phyloP scores from a whole-genome alignment of 2,797 vertebrate species.

The Sebastiscus albofasciatus region DNA sequence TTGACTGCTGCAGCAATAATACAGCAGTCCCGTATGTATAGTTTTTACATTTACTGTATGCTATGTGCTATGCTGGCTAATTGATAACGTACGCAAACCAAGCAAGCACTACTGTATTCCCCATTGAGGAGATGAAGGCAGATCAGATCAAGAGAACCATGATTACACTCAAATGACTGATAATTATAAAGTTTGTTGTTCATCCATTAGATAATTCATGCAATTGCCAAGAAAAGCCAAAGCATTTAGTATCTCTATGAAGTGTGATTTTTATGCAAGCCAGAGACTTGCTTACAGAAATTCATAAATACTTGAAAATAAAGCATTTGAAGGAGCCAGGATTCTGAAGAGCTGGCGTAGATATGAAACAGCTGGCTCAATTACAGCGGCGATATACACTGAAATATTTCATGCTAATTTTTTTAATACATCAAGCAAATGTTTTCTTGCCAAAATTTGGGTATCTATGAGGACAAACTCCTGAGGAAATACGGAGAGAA shows the following conservation, averaged over 20 bases:
- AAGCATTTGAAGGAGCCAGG: not conserved
- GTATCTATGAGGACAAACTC: not conserved
- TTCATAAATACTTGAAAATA: not conserved
- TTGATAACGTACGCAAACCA: not conserved
- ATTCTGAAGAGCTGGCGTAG: not conserved
- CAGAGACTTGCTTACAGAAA: not conserved
- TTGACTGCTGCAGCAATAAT: not conserved
- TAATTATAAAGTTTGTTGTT: not conserved
- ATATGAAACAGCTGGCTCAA: conserved; percentile 16
- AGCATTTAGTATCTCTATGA: not conserved
- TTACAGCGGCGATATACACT: conserved; percentile 8
- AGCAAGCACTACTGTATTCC: not conserved
- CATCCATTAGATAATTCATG: not conserved
- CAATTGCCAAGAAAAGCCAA: not conserved
- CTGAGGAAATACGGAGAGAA: not conserved
- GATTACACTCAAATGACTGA: not conserved
- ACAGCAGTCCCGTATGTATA: not conserved
- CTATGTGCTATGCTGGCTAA: not conserved
- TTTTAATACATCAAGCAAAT: conserved; percentile 30
- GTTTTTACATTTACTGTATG: not conserved
- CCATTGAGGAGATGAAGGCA: not conserved
- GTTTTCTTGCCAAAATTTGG: not conserved
- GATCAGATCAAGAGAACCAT: not conserved
- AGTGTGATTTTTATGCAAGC: not conserved
- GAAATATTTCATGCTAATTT: conserved; percentile 12